Percentiles rank a stretch among this genome's conserved stretches.
Conservation (phyloP, 1,140 invertebrate species). For the Oedothorax gibbosus region DNA sequence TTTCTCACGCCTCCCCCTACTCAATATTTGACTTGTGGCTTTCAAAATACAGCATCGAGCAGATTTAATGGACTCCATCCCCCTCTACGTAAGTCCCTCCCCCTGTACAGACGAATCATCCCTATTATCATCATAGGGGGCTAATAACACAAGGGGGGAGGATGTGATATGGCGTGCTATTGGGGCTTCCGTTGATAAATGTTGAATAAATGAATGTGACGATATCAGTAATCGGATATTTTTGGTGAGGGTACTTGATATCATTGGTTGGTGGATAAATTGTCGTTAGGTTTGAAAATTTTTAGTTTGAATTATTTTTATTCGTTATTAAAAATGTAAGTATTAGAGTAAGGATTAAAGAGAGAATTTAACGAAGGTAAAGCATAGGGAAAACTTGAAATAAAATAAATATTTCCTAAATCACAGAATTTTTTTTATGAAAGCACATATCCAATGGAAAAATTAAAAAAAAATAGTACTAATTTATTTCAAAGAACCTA, state of each 20-base stretch:
- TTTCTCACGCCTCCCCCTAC: conserved; percentile 34
- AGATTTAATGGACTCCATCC: conserved; percentile 44
- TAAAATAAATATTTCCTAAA: too few species aligned
- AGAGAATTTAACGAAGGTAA: too few species aligned
- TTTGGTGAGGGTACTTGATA: background rate
- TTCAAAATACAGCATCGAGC: conserved; percentile 4
- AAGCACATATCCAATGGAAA: too few species aligned
- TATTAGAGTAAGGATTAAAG: too few species aligned
- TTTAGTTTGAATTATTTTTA: background rate
- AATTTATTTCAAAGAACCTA: too few species aligned
- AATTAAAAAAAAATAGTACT: too few species aligned
- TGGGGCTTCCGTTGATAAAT: conserved; percentile 19
- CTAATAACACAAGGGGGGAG: background rate
- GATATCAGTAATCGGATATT: too few species aligned
- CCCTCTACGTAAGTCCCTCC: conserved; percentile 21
- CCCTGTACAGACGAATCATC: conserved; percentile 2
- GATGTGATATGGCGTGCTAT: conserved; percentile 19
- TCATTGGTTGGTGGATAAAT: background rate
- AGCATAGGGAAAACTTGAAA: too few species aligned
- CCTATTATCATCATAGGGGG: background rate
- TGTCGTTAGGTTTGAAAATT: background rate
- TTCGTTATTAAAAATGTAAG: too few species aligned
- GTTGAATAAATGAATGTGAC: background rate
- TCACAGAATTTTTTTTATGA: too few species aligned
- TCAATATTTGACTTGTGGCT: conserved; percentile 49